These are phyloP conservation scores for Megalonaias nervosa DNA, from an alignment of 1,140 invertebrate species.

Conservation along the genomic window DNA sequence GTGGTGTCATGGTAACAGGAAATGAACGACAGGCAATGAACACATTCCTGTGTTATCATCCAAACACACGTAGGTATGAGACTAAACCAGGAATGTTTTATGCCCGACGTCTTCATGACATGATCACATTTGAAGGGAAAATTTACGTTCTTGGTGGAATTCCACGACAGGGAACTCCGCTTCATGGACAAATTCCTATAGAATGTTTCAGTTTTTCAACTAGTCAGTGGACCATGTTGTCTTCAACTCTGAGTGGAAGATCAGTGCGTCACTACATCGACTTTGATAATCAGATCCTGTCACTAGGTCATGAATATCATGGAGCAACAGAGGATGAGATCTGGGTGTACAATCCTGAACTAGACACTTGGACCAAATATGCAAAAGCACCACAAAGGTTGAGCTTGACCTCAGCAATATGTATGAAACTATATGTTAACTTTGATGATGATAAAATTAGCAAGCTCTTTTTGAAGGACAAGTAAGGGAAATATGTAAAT, in stretches of 20 bases:
- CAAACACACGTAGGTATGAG: conserved; percentile 56
- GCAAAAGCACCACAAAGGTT: conserved; percentile 65
- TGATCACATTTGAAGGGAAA: conserved; percentile 58
- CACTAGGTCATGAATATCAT: conserved; percentile 67
- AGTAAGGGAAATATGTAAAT: conserved; percentile 28
- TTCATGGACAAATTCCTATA: conserved; percentile 68
- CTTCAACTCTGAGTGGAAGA: conserved; percentile 66
- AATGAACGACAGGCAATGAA: conserved; percentile 62
- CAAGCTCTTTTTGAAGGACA: conserved; percentile 59
- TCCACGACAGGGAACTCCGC: conserved; percentile 57
- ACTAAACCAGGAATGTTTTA: conserved; percentile 65
- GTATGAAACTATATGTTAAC: conserved; percentile 62
- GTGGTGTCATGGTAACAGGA: conserved; percentile 59
- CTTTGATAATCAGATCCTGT: conserved; percentile 63
- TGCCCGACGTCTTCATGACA: conserved; percentile 67
- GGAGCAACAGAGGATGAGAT: conserved; percentile 69
- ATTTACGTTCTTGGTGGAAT: conserved; percentile 68
- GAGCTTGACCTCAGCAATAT: conserved; percentile 62
- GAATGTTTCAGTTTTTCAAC: conserved; percentile 62
- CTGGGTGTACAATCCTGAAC: conserved; percentile 62
- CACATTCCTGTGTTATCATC: conserved; percentile 60
- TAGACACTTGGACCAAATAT: conserved; percentile 62
- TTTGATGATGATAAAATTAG: conserved; percentile 67
- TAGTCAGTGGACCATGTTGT: conserved; percentile 68
- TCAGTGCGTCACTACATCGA: conserved; percentile 68